Base-by-base conservation (phyloP, 2,797 vertebrate genomes). In the Mormyrops attenuatus region DNA sequence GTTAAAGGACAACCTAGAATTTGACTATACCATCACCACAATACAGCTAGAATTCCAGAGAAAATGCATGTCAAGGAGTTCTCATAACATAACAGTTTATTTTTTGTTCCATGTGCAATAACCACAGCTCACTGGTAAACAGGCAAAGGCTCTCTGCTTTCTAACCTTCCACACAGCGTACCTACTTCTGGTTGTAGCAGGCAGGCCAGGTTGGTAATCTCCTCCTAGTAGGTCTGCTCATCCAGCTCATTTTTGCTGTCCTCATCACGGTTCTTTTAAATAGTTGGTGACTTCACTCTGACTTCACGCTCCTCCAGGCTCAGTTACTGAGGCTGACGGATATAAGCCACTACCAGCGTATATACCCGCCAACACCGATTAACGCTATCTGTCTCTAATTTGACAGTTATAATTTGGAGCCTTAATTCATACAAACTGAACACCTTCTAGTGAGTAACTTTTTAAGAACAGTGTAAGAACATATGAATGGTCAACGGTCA, bases 281-380 rank as follows among this genome's bases (percentile, higher is more conserved):
- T 96, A 0, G 96, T n/a, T 97, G 0, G 96, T 96, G 90, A 98
- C 97, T 92, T 98, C 97, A 0, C 97, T 97, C 94, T 98, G 97
- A 98, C 98, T 38, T 97, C 97, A 90, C 98, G 92, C 55, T 95
- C 91, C 94, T 97, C 97, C 92, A 98, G 94, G 66, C 92, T 91
- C 87, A 98, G 93, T 92, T 98, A 98, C 93, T 98, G 96, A 0
- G 97, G 97, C 97, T 98, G 93, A 13, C 11, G 9, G 22, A 26
- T 63, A 26, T 22, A 22, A 22, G 2, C 8, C n/a, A 9, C 0
- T 22, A 60, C n/a, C 57, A 60, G 57, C 0, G n/a, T 22, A 22
- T 7, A 63, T 26, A 26, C 57, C n/a, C 9, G 7, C 7, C 57
- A 63, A 63, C n/a, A 63, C 22, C 26, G n/a, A 60, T 22, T 60